A percentile compares a stretch with the other conserved stretches of the same genome.
phyloP scores from a whole-genome alignment of 2,888 invertebrate species.

The Platycheirus albimanus region DNA sequence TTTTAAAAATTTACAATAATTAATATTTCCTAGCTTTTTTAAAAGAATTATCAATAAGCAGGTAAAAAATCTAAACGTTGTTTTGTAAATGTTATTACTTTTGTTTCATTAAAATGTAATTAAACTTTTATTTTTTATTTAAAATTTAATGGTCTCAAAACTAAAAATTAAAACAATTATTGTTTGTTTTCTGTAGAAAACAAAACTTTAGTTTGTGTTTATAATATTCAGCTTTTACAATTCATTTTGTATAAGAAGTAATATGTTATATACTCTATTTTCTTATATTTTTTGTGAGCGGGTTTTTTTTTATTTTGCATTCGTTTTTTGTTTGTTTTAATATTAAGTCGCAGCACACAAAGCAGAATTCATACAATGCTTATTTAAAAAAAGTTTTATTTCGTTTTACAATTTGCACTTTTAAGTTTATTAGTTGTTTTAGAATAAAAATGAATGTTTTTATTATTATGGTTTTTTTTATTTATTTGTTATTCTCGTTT shows the following conservation, averaged over 20 bases:
- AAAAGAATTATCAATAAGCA: conserved; percentile 58
- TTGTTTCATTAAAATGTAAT: conserved; percentile 40
- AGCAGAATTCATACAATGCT: conserved; percentile 47
- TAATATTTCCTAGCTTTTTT: conserved; percentile 29
- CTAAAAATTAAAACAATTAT: conserved; percentile 5
- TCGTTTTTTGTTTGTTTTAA: conserved; percentile 11
- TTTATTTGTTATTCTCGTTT: conserved; percentile 48
- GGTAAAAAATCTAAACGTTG: conserved; percentile 69
- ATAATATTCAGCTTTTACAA: conserved; percentile 42
- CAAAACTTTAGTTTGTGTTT: conserved; percentile 20
- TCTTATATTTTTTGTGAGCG: conserved; percentile 47
- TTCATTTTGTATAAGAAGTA: conserved; percentile 8
- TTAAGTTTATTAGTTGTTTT: conserved; percentile 61
- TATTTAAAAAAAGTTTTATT: conserved; percentile 27
- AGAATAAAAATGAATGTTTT: conserved; percentile 39
- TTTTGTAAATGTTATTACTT: conserved; percentile 56
- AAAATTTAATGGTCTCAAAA: conserved; percentile 54
- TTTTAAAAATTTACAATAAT: conserved; percentile 38
- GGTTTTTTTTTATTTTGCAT: conserved; percentile 22
- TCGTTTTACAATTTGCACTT: conserved; percentile 71
- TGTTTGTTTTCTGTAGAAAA: conserved; percentile 25
- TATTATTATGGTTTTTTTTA: conserved; percentile 11
- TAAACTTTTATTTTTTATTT: conserved; percentile 30
- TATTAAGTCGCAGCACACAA: conserved; percentile 49
- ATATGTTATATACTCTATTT: too few species aligned